These are phyloP conservation scores for Frieseomelitta varia DNA, from an alignment of 1,140 invertebrate species.

Conservation along the genomic window DNA sequence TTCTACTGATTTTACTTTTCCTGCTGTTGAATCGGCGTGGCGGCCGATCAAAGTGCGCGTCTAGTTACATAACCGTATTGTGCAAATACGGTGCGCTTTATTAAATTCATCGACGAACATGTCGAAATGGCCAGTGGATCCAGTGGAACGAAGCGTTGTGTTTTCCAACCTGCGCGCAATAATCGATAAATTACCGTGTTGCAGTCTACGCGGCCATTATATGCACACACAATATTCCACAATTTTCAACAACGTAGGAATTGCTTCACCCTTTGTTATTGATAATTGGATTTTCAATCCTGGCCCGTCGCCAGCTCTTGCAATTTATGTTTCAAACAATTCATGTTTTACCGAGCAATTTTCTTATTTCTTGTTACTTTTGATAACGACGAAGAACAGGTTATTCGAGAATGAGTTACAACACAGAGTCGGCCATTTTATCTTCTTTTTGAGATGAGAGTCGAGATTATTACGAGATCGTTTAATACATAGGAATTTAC, in stretches of 20 bases:
- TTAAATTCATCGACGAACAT: slow-evolving; percentile 26
- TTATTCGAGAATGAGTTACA: background rate
- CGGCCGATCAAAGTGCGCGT: background rate
- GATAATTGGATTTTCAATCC: background rate
- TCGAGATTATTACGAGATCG: background rate
- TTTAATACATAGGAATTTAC: too few species aligned
- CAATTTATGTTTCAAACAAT: background rate
- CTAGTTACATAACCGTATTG: slow-evolving; percentile 16
- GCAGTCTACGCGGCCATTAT: background rate
- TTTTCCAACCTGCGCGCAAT: background rate
- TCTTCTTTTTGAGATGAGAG: background rate
- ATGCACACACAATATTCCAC: background rate
- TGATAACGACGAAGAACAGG: background rate
- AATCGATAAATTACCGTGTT: slow-evolving; percentile 31
- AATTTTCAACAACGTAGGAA: slow-evolving; percentile 1
- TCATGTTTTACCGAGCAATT: background rate
- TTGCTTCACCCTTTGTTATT: background rate
- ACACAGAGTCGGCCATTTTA: background rate
- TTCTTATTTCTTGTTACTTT: background rate
- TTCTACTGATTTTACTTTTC: slow-evolving; percentile 31
- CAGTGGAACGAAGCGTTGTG: background rate
- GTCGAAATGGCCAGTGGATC: slow-evolving; percentile 8
- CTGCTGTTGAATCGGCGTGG: background rate
- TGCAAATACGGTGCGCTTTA: slow-evolving; percentile 37
- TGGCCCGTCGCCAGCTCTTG: background rate